Evolutionary conservation across 2,888 invertebrate genomes (phyloP), one percentile per base, ranked within the genome.

Genomic region (Siphlonurus alternatus): DNA sequence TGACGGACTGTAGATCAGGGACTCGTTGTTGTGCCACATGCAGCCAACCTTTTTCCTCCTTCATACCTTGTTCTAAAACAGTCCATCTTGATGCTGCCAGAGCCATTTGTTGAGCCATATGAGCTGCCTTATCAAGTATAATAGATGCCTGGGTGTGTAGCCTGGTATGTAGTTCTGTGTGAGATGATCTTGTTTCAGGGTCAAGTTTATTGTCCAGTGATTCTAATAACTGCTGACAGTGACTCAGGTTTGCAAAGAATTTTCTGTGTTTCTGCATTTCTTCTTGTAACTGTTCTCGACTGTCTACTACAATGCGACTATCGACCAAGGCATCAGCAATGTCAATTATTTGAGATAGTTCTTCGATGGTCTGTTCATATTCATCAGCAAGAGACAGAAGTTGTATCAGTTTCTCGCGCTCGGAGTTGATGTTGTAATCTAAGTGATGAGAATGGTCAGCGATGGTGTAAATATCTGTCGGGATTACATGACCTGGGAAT

Each of bases 251-350:
- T 0, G 90, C 88, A 72, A 93, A 93, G 79, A 93, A 92, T 72
- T 89, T 90, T 53, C 92, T 81, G 71, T 92, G 90, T 72, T 89
- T 92, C 71, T 91, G 91, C 77, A 93, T 89, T 77, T 92, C 92
- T 71, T 90, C 89, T 71, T 89, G 89, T n/a, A 93, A 76, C 70
- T 91, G 88, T 70, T 87, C 85, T 66, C 91, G 77, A 69, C 85
- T 85, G 53, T 81, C 83, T 1, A 90, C 88, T 5, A 84, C 83
- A 38, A 92, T 85, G 59, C 87, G 86, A 68, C 86, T 86, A 68
- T 89, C 87, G 5, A 93, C 81, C 53, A 92, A 76, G 56, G 86
- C 86, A 73, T 92, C 89, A 0, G 93, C 92, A 3, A 92, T 82
- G 63, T 89, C 86, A 2, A 89, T 89, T 25, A 93, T 91, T 72